Conservation (phyloP, 2,888 invertebrate genomes). For the Macropis europaea region DNA sequence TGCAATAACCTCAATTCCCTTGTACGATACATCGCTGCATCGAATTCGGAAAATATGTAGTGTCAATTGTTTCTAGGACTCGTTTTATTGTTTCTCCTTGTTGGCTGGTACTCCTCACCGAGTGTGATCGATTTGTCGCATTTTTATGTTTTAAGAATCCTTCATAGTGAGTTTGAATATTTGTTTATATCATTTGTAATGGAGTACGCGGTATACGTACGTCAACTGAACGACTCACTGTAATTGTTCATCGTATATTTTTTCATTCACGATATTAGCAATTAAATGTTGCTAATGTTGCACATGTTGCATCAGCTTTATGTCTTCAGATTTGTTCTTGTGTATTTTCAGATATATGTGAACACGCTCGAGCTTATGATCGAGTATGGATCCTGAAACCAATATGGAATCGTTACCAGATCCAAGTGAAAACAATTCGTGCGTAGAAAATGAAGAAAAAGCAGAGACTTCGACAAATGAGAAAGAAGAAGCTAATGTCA, state of each 20-base stretch:
- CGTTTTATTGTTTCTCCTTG: conserved; percentile 11
- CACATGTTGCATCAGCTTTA: too few species aligned
- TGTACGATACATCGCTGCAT: not conserved
- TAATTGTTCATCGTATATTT: not conserved
- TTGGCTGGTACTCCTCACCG: not conserved
- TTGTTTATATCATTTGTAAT: conserved; percentile 23
- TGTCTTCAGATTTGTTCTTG: too few species aligned
- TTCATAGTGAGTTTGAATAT: not conserved
- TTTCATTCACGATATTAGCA: too few species aligned
- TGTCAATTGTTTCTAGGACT: conserved; percentile 28
- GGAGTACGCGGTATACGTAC: not conserved
- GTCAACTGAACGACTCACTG: not conserved
- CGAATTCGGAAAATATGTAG: conserved; percentile 7
- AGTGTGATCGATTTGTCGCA: not conserved
- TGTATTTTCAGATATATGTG: conserved; percentile 4
- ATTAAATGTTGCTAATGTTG: too few species aligned
- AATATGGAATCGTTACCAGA: conserved; percentile 2
- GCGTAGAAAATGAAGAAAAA: conserved; percentile 9
- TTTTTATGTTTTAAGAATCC: not conserved
- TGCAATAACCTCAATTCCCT: conserved; percentile 55
- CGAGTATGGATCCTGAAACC: conserved; percentile 35
- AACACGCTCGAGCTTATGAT: not conserved
- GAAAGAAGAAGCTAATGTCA: not conserved
- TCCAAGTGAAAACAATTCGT: conserved; percentile 5
- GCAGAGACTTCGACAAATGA: conserved; percentile 1